Percentiles rank a stretch among this genome's conserved stretches.
These are phyloP conservation scores for Craterocephalus amniculus DNA, from an alignment of 2,797 vertebrate genomes.

Conservation along the genomic window DNA sequence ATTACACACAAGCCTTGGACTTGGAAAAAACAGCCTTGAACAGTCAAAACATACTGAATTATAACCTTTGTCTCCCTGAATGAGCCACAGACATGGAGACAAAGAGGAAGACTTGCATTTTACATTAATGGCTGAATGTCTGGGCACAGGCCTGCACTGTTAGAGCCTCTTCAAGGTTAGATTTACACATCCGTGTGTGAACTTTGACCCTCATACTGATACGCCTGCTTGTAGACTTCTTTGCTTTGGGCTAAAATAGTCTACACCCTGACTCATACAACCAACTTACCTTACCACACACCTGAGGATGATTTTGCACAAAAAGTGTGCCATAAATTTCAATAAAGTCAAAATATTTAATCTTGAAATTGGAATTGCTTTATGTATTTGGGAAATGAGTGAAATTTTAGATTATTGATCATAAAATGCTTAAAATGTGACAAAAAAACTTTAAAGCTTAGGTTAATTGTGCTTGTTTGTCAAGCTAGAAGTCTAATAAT, in stretches of 20 bases:
- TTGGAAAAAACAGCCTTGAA: constrained; percentile 2
- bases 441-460: background rate
- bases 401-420: too few relatives aligned
- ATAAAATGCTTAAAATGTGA: background rate
- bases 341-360: background rate
- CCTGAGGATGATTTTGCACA: too few relatives aligned
- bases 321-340: background rate
- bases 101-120: constrained; percentile 2
- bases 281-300: background rate
- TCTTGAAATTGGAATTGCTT: background rate
- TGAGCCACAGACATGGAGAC: background rate
- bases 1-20: background rate
- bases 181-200: constrained; percentile 2
- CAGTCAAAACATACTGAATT: constrained; percentile 12
- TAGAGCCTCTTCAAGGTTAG: background rate
- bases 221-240: constrained; percentile 27
- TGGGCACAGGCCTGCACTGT: constrained; percentile 37
- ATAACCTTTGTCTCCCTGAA: constrained; percentile 1
- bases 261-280: constrained; percentile 10
- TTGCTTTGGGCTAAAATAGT: constrained; percentile 5
- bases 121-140: constrained; percentile 13
- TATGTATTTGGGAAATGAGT: too few relatives aligned
- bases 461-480: background rate
- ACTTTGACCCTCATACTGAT: constrained; percentile 30
- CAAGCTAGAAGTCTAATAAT: too few relatives aligned